Conservation (phyloP, 1,140 invertebrate species). For the Habropoda laboriosa region DNA sequence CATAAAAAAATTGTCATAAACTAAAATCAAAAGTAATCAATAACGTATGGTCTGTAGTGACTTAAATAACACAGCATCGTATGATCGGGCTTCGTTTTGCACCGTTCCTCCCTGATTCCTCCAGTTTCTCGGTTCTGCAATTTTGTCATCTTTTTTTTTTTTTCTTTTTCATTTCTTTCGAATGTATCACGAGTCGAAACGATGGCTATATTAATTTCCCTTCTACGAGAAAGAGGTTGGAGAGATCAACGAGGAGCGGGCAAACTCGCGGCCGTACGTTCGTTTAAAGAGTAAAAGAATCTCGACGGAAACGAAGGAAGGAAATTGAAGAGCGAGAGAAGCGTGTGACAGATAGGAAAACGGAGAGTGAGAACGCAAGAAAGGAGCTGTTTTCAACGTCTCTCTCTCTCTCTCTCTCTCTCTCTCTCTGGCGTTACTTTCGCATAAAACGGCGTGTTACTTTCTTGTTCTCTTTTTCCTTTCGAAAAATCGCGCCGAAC, state of each 20-base stretch:
- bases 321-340: slow-evolving; percentile 20
- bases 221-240: background rate
- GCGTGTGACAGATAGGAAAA: slow-evolving; percentile 2
- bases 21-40: slow-evolving; percentile 80
- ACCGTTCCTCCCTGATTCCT: slow-evolving; percentile 52
- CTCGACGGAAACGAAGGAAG: slow-evolving; percentile 47
- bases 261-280: slow-evolving; percentile 48
- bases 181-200: background rate
- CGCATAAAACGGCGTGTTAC: background rate
- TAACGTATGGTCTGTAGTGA: slow-evolving; percentile 80
- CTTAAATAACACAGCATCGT: slow-evolving; percentile 82
- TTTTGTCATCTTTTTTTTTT: background rate
- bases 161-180: background rate
- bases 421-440: too few relatives aligned
- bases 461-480: background rate
- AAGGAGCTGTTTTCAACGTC: slow-evolving; percentile 1
- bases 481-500: slow-evolving; percentile 11
- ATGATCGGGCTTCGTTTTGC: slow-evolving; percentile 70
- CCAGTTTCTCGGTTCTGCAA: too few relatives aligned
- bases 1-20: slow-evolving; percentile 80
- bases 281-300: slow-evolving; percentile 46
- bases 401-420: too few relatives aligned
- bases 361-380: slow-evolving; percentile 33
- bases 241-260: slow-evolving; percentile 26
- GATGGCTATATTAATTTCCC: too few relatives aligned